These are phyloP conservation scores for Halcyon chelicuti DNA, from an alignment of 2,797 vertebrate genomes.

Conservation along the genomic window DNA sequence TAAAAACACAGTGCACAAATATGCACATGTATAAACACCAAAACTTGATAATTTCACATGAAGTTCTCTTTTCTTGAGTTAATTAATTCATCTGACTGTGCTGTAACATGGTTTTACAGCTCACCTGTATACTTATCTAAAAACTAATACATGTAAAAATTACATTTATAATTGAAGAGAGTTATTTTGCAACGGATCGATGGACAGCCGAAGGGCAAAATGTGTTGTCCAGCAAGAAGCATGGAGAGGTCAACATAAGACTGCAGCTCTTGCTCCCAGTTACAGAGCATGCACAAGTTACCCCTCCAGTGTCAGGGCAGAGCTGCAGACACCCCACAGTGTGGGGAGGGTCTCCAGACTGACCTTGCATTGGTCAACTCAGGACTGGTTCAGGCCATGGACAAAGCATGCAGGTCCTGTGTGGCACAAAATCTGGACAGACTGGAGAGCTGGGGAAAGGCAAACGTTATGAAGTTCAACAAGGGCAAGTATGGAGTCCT, in stretches of 20 bases:
- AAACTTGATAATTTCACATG: background rate
- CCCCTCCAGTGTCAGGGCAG: rapidly evolving
- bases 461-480: no score
- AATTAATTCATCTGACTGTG: background rate
- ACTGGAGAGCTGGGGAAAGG: no score
- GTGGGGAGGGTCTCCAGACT: rapidly evolving
- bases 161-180: background rate
- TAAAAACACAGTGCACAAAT: background rate
- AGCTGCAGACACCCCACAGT: background rate
- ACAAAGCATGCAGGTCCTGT: background rate
- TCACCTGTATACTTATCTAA: background rate
- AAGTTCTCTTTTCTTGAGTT: background rate
- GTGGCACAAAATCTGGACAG: background rate
- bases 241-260: background rate
- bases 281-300: background rate
- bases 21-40: rapidly evolving
- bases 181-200: background rate
- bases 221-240: background rate
- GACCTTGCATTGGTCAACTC: background rate
- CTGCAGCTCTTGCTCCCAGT: background rate
- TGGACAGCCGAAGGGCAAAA: background rate
- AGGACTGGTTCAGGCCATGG: rapidly evolving
- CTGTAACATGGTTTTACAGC: background rate
- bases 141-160: background rate
- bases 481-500: no score